phyloP scores from a whole-genome alignment of 2,797 vertebrate genomes.

The Xenops minutus region DNA sequence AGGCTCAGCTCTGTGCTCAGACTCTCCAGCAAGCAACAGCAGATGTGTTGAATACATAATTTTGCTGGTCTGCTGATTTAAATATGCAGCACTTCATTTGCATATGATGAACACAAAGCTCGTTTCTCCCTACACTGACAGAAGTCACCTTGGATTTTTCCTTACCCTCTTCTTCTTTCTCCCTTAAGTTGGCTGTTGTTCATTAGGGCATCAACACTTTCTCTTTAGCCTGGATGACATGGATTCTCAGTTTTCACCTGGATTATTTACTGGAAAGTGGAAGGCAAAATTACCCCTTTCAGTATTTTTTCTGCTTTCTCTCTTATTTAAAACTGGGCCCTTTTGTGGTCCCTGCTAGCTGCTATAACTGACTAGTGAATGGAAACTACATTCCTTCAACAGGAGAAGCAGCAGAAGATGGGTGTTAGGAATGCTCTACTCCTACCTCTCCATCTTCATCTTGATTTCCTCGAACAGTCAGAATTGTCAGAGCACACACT shows the following conservation, averaged over 20 bases:
- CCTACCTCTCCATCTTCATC: neutral
- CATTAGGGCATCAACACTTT: neutral
- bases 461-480: neutral
- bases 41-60: rapidly evolving
- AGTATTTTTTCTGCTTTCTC: neutral
- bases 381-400: neutral
- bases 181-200: neutral
- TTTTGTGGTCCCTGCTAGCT: neutral
- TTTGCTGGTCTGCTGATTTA: neutral
- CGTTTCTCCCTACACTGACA: neutral
- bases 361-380: neutral
- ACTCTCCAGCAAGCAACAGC: neutral
- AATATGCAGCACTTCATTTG: neutral
- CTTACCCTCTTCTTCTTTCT: neutral
- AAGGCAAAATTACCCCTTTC: neutral
- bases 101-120: neutral
- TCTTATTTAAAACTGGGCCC: neutral
- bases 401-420: neutral
- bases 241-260: neutral
- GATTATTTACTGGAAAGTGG: neutral
- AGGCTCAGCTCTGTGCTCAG: neutral
- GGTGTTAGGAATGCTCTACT: neutral
- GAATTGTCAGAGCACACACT: neutral
- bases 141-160: neutral
- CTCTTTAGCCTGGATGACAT: neutral